phyloP scores from a whole-genome alignment of 2,797 vertebrate species.

The Fundulus diaphanus region DNA sequence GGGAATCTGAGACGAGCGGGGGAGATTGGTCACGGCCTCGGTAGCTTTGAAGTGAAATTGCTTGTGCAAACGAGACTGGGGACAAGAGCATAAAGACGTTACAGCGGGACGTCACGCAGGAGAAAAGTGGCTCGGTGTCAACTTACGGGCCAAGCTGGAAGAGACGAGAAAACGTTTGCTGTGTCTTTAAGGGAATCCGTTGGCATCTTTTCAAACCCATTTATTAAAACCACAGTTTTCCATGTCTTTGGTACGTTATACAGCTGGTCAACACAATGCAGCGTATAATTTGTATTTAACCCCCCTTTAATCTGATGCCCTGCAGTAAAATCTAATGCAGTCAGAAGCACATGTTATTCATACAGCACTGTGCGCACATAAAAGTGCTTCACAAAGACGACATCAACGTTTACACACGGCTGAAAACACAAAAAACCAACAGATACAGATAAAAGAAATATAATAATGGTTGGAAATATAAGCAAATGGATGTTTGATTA shows the following conservation, averaged over 20 bases:
- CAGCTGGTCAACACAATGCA: neutral
- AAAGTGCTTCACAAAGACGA: no score
- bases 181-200: neutral
- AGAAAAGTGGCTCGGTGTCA: conserved; percentile 4
- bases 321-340: neutral
- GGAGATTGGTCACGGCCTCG: conserved; percentile 67
- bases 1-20: conserved; percentile 65
- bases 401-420: no score
- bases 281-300: neutral
- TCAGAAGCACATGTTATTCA: neutral
- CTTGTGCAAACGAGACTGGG: conserved; percentile 57
- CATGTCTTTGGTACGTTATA: neutral
- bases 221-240: neutral
- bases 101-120: accelerated
- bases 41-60: conserved; percentile 72
- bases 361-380: no score
- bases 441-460: no score
- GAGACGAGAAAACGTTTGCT: neutral
- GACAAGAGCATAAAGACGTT: neutral
- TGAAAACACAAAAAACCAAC: no score
- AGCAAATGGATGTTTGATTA: no score
- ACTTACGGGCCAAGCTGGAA: neutral
- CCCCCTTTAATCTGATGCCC: neutral
- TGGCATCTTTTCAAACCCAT: neutral
- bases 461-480: no score